Evolutionary conservation across 2,888 invertebrate species (phyloP).

Genomic region (Macrosoma leucophasiata): DNA sequence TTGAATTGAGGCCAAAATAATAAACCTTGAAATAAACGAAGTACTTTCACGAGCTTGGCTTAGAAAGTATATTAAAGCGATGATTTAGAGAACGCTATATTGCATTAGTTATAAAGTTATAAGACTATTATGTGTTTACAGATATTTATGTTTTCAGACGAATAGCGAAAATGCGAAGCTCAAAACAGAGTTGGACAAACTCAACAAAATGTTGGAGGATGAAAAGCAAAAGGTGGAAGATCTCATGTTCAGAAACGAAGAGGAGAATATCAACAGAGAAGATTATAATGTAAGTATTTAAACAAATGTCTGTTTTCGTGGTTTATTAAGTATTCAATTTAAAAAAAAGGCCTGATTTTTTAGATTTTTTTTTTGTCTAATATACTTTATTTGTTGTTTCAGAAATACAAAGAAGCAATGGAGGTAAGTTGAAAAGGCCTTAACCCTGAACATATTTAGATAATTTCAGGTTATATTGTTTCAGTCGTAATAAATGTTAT

Average conservation of each 20-base stretch:
- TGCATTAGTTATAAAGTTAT: too few species aligned
- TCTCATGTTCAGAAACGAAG: slow-evolving; percentile 92
- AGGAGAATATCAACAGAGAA: slow-evolving; percentile 91
- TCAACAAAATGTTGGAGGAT: slow-evolving; percentile 82
- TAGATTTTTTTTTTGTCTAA: too few species aligned
- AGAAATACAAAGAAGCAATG: slow-evolving; percentile 70
- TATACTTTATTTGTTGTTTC: too few species aligned
- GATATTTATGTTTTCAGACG: slow-evolving; percentile 36
- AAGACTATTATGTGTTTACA: too few species aligned
- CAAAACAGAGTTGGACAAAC: slow-evolving; percentile 70
- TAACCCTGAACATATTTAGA: neutral
- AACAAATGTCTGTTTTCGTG: neutral
- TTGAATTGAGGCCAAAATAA: neutral
- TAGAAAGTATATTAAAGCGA: too few species aligned
- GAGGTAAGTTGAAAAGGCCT: slow-evolving; percentile 57
- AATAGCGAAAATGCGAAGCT: slow-evolving; percentile 75
- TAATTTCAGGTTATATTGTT: slow-evolving; percentile 4
- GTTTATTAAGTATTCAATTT: too few species aligned
- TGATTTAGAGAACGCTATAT: too few species aligned
- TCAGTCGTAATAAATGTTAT: slow-evolving; percentile 1
- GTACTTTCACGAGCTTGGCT: neutral
- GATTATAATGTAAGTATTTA: slow-evolving; percentile 85
- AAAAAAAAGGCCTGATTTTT: too few species aligned
- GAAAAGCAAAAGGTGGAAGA: slow-evolving; percentile 91
- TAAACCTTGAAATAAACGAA: neutral